A percentile compares a stretch with the other conserved stretches of the same genome.
phyloP scores from a whole-genome alignment of 2,888 invertebrate species.

The Idaea aversata region DNA sequence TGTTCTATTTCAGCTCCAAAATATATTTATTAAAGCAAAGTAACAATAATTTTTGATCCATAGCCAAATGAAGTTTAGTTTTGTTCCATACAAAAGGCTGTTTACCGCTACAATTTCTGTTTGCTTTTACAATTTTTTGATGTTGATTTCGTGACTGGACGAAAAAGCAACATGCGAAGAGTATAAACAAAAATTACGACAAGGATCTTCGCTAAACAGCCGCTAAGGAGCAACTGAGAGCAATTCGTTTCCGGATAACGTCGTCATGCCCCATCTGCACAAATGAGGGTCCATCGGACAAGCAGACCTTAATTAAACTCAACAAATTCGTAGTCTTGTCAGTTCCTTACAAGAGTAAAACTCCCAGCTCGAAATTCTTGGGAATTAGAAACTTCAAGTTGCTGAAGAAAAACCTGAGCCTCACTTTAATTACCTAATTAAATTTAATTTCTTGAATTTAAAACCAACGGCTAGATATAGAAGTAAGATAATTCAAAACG shows the following conservation, averaged over 20 bases:
- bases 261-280: conserved; percentile 64
- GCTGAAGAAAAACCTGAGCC: conserved; percentile 18
- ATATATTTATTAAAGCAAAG: conserved; percentile 10
- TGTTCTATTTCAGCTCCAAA: conserved; percentile 32
- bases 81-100: no score
- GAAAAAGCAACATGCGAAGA: conserved; percentile 23
- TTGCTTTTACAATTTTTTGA: no score
- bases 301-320: conserved; percentile 69
- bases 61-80: not conserved
- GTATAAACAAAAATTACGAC: conserved; percentile 34
- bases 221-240: conserved; percentile 52
- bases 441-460: no score
- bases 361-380: not conserved
- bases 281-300: conserved; percentile 71
- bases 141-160: conserved; percentile 7
- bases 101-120: no score
- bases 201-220: conserved; percentile 44
- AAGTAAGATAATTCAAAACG: not conserved
- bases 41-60: not conserved
- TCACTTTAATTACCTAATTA: no score
- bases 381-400: not conserved
- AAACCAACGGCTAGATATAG: no score
- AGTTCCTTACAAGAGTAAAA: conserved; percentile 27
- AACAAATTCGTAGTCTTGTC: conserved; percentile 58
- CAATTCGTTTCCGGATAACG: conserved; percentile 71